These are phyloP conservation scores for Phalacrocorax carbo DNA, from an alignment of 2,113 vertebrate genomes.

Conservation along the genomic window DNA sequence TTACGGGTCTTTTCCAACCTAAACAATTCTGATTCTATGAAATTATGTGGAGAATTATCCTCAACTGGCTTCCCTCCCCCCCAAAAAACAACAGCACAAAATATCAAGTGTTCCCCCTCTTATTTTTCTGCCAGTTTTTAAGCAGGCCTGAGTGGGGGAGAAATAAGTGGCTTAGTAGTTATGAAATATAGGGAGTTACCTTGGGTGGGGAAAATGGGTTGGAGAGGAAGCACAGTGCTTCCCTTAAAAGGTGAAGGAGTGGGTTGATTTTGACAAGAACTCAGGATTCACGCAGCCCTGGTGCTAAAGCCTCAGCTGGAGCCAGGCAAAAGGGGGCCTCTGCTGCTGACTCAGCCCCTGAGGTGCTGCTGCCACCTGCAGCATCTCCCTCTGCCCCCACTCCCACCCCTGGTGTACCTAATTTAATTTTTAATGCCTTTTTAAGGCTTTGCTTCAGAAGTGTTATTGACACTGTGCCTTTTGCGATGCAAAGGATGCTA, in stretches of 20 bases:
- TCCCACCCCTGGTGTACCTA: no score
- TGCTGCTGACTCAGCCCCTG: background rate
- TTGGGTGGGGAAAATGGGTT: background rate
- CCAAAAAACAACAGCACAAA: background rate
- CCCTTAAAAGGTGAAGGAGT: background rate
- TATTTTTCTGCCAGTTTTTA: background rate
- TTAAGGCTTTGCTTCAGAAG: background rate
- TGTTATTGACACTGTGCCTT: rapidly evolving
- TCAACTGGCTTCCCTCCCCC: background rate
- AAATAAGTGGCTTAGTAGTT: rapidly evolving
- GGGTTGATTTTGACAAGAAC: background rate
- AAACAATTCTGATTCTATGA: background rate
- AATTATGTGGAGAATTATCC: background rate
- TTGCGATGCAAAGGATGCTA: rapidly evolving
- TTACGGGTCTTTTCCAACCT: background rate
- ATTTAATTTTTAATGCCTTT: background rate
- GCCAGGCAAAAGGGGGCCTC: no score
- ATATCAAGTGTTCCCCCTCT: background rate
- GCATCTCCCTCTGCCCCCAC: rapidly evolving
- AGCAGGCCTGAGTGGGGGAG: background rate
- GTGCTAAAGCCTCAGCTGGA: background rate
- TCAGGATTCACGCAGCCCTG: rapidly evolving
- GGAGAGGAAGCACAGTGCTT: rapidly evolving
- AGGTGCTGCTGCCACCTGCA: background rate
- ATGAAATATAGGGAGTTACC: background rate